Conservation (phyloP, 92 coral and sea anemone genomes). For the Phenganax subtilis region DNA sequence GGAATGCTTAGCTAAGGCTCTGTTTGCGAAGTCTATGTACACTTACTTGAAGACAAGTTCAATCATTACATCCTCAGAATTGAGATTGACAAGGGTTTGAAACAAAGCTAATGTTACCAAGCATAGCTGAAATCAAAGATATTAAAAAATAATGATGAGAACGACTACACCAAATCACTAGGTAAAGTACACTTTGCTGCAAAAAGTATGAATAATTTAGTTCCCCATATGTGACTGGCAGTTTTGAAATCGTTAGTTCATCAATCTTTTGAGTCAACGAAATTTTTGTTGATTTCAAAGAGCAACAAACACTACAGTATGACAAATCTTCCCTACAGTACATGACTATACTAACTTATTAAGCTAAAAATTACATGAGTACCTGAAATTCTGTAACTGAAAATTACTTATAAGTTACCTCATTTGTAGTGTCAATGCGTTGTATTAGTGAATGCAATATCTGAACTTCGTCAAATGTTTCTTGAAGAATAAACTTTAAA, state of each 20-base stretch:
- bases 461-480: conserved; percentile 69
- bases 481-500: conserved; percentile 74
- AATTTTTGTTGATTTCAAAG: too few relatives aligned
- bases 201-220: too few relatives aligned
- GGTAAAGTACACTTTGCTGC: too few relatives aligned
- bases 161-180: too few relatives aligned
- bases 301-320: too few relatives aligned
- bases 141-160: not conserved
- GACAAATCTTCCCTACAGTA: too few relatives aligned
- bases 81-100: conserved; percentile 84
- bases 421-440: conserved; percentile 78
- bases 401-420: conserved; percentile 47
- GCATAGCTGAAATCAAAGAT: conserved; percentile 56
- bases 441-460: conserved; percentile 77
- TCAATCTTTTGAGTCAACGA: too few relatives aligned
- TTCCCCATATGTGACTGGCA: too few relatives aligned
- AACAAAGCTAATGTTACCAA: conserved; percentile 86
- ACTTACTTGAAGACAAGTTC: conserved; percentile 88
- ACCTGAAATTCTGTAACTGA: not conserved
- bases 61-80: conserved; percentile 90
- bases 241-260: too few relatives aligned
- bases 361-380: not conserved
- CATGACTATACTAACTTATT: not conserved
- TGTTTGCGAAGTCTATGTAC: too few relatives aligned
- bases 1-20: too few relatives aligned